These are phyloP conservation scores for Conistra vaccinii DNA, from an alignment of 2,888 invertebrate genomes.

Conservation along the genomic window DNA sequence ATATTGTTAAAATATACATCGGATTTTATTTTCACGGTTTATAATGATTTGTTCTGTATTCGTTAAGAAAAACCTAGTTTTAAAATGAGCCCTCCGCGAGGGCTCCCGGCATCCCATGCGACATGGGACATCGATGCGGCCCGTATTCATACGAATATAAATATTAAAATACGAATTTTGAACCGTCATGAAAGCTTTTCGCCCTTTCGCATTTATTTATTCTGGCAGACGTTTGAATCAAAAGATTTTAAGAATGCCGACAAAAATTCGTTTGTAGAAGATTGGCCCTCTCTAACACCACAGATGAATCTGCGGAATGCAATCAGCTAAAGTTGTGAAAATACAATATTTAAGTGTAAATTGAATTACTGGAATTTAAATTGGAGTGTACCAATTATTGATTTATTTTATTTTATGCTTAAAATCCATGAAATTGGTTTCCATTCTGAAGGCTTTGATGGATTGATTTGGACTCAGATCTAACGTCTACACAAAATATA, in stretches of 20 bases:
- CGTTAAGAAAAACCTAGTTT: no score
- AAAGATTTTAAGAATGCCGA: background rate
- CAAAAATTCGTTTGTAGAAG: no score
- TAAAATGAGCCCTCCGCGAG: no score
- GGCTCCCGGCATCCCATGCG: no score
- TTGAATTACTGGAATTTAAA: constrained; percentile 12
- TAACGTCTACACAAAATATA: constrained; percentile 10
- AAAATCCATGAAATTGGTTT: constrained; percentile 46
- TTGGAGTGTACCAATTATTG: constrained; percentile 13
- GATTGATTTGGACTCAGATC: constrained; percentile 1
- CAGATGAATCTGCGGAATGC: background rate
- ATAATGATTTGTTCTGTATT: no score
- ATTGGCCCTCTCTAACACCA: background rate
- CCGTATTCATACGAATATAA: background rate
- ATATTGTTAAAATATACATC: no score
- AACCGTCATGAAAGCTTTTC: background rate
- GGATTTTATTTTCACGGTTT: no score
- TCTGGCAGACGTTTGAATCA: background rate
- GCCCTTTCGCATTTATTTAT: background rate
- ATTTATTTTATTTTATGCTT: background rate
- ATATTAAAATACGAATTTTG: background rate
- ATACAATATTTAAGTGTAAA: background rate
- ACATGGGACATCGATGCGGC: background rate
- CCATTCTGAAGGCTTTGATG: constrained; percentile 21
- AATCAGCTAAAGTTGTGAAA: background rate